Base-by-base conservation (phyloP, 2,888 invertebrate genomes). In the Oxyscelio sp. region DNA sequence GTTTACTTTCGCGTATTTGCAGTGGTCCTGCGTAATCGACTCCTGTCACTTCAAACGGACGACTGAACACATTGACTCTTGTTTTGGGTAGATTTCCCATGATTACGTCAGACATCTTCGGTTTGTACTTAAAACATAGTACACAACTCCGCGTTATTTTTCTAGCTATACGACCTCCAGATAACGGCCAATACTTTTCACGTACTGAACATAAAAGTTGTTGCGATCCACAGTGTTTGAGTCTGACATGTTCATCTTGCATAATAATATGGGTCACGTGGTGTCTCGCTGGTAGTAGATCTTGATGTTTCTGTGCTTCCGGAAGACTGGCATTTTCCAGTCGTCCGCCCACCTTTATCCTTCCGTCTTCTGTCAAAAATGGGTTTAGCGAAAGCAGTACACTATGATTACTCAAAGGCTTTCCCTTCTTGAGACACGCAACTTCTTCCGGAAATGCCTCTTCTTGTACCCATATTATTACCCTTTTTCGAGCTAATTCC, bases 61-160 rank as follows among this genome's bases (percentile, higher is more conserved):
- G 21, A 63, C 89, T 89, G 2, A 40, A 78, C 34, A 89, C 87
- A 5, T 27, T 43, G 2, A 61, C 52, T 1, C 61, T 50, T 2
- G 43, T 31, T 5, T 68, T 24, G 4, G 59, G 43, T 1, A 61
- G 31, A 61, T 65, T 58, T 0, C 59, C 79, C 78, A 85, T 85
- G 17, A 70, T 52, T 3, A 45, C 21, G n/a, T 79, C 65, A 5
- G 75, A 65, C 2, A 34, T 40, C 22, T 27, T 21, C 2, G 84
- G 79, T 24, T 63, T 45, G 13, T 75, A 61, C 9, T 71, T 52
- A 13, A 68, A 79, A 38, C 83, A 86, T 9, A 11, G 31, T n/a
- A 75, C 34, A 38, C 82, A 80, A 5, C 34, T 17, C 5, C 31
- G 40, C 4, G 68, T 27, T 0, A 79, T 24, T 24, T 74, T 85